phyloP scores from a whole-genome alignment of 1,140 invertebrate species.

The Zaprionus gabonicus region DNA sequence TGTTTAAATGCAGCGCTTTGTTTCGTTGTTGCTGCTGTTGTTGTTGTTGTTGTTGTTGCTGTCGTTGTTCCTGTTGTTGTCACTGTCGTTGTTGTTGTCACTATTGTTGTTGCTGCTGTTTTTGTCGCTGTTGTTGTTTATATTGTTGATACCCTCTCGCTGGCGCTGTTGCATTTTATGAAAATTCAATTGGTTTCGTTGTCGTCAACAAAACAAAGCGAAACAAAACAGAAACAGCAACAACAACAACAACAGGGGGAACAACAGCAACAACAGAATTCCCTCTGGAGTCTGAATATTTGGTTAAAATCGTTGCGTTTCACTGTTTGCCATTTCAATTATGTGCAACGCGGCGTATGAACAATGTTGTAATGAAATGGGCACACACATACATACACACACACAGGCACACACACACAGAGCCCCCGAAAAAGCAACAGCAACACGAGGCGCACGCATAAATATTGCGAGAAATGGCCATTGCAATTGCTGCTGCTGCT shows the following conservation, averaged over 20 bases:
- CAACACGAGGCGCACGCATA: constrained; percentile 43
- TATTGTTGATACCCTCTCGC: constrained; percentile 45
- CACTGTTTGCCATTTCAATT: constrained; percentile 83
- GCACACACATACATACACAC: constrained; percentile 20
- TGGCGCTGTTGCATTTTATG: constrained; percentile 67
- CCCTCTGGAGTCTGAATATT: constrained; percentile 60
- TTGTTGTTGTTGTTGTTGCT: constrained; percentile 41
- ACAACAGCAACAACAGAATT: constrained; percentile 8
- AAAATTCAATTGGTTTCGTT: constrained; percentile 75
- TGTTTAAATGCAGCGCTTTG: constrained; percentile 74
- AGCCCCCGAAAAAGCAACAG: constrained; percentile 14
- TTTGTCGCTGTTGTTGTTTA: constrained; percentile 47
- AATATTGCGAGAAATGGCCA: constrained; percentile 49
- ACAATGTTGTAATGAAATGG: constrained; percentile 82
- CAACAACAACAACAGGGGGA: neutral
- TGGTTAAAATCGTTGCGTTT: constrained; percentile 79
- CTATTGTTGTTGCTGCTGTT: constrained; percentile 44
- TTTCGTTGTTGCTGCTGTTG: constrained; percentile 44
- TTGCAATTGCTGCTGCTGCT: constrained; percentile 41
- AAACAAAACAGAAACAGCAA: constrained; percentile 36
- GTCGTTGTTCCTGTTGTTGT: constrained; percentile 31
- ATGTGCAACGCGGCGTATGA: constrained; percentile 81
- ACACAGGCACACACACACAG: constrained; percentile 20
- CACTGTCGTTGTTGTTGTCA: constrained; percentile 1
- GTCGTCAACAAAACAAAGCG: constrained; percentile 61